phyloP scores from a whole-genome alignment of 2,888 invertebrate genomes.

The Lasioglossum vierecki region DNA sequence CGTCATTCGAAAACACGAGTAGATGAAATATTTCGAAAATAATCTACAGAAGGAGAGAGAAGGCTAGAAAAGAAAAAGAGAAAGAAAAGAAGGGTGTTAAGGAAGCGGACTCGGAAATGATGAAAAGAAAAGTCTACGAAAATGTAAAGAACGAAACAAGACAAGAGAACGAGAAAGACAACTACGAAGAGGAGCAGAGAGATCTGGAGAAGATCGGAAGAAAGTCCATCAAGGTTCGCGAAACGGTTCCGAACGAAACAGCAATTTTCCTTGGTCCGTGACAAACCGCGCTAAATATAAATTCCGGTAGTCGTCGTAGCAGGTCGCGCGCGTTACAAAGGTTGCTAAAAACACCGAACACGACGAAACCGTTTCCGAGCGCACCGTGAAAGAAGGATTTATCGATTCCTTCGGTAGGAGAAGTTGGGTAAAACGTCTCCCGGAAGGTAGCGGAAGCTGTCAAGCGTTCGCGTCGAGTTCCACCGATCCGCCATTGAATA shows the following conservation, averaged over 20 bases:
- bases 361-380: not conserved
- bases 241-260: not conserved
- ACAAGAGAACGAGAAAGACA: not conserved
- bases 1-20: no score
- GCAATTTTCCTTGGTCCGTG: not conserved
- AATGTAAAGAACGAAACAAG: not conserved
- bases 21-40: no score
- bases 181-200: not conserved
- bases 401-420: not conserved
- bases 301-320: not conserved
- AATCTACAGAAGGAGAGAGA: no score
- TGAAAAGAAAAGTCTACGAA: not conserved
- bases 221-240: not conserved
- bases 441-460: not conserved
- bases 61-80: no score
- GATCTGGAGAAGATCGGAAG: not conserved
- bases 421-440: not conserved
- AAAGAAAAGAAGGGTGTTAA: not conserved
- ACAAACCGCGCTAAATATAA: not conserved
- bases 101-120: no score
- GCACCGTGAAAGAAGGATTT: not conserved
- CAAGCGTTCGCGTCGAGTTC: conserved; percentile 20
- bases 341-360: not conserved
- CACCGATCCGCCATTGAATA: conserved; percentile 53
- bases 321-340: not conserved